These are phyloP conservation scores for Miniopterus natalensis DNA, from an alignment of 2,113 vertebrate species.

Conservation along the genomic window DNA sequence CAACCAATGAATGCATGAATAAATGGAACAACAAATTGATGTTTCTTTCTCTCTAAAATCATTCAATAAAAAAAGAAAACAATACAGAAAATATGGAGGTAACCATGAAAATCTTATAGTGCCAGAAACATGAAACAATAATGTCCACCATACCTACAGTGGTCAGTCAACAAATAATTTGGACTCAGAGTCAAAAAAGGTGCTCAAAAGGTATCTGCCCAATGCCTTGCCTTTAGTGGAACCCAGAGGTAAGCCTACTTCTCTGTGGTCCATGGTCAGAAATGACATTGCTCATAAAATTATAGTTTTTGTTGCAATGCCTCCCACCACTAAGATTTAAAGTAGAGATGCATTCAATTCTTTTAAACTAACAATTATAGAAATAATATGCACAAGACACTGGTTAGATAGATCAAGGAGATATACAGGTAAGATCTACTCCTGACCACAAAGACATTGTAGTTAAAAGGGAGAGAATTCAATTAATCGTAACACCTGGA, in stretches of 20 bases:
- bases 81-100: conserved; percentile 34
- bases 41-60: too few species aligned
- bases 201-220: background rate
- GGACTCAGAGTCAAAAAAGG: conserved; percentile 24
- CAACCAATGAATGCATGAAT: too few species aligned
- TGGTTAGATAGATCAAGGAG: background rate
- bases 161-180: conserved; percentile 50
- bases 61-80: background rate
- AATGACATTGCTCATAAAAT: conserved; percentile 36
- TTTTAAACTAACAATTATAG: conserved; percentile 44
- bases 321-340: conserved; percentile 55
- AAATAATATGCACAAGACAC: conserved; percentile 23
- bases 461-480: conserved; percentile 49
- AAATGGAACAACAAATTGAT: too few species aligned
- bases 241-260: background rate
- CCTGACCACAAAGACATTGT: conserved; percentile 44
- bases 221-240: conserved; percentile 12
- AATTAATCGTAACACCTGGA: background rate
- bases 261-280: conserved; percentile 28
- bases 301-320: conserved; percentile 35
- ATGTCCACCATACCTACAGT: background rate
- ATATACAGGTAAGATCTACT: background rate
- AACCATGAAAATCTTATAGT: conserved; percentile 48
- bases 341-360: background rate
- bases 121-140: conserved; percentile 43